phyloP scores from a whole-genome alignment of 2,888 invertebrate genomes.

The Acanthosepion lycidas region DNA sequence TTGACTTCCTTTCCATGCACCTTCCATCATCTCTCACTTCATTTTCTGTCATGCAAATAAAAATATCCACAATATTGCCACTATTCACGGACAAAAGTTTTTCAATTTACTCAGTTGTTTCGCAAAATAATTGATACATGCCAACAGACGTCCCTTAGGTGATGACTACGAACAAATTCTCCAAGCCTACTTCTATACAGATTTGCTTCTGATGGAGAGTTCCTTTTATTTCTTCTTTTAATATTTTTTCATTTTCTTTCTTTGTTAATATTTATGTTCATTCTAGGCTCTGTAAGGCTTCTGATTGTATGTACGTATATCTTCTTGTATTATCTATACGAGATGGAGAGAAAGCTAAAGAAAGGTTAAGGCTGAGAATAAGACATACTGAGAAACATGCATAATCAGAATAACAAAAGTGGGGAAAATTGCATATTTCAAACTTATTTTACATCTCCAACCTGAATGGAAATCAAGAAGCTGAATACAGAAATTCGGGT shows the following conservation, averaged over 20 bases:
- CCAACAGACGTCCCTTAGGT: conserved; percentile 33
- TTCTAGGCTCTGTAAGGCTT: not conserved
- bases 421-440: no score
- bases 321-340: no score
- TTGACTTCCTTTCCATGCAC: not conserved
- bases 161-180: not conserved
- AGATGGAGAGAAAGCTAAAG: no score
- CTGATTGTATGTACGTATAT: not conserved
- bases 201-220: not conserved
- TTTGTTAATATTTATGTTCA: not conserved
- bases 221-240: not conserved
- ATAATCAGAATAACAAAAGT: no score
- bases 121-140: conserved; percentile 13
- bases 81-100: conserved; percentile 12
- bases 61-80: not conserved
- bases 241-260: not conserved
- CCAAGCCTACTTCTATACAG: not conserved
- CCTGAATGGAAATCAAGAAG: no score
- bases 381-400: no score
- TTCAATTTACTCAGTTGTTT: conserved; percentile 33
- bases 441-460: no score
- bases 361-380: no score
- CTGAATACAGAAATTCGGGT: no score
- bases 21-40: not conserved
- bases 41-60: not conserved